Evolutionary conservation across 2,888 invertebrate genomes (phyloP).

Genomic region (Lasius fuliginosus): DNA sequence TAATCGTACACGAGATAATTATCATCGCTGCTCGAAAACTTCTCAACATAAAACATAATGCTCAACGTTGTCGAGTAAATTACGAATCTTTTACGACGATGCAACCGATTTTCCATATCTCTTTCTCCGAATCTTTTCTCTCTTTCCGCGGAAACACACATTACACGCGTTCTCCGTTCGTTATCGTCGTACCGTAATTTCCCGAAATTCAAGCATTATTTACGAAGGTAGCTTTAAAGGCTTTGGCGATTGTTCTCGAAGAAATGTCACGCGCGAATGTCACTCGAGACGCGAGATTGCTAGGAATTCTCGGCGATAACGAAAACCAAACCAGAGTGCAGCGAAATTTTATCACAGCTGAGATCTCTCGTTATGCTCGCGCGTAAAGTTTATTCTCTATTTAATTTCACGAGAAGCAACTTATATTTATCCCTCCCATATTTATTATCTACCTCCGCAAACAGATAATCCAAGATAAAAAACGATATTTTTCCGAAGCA

Average conservation of each 20-base stretch:
- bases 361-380: not conserved
- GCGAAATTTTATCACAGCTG: not conserved
- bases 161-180: not conserved
- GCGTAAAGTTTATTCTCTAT: conserved; percentile 2
- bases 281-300: conserved; percentile 25
- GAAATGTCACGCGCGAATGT: conserved; percentile 13
- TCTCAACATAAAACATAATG: not conserved
- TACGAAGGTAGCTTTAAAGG: not conserved
- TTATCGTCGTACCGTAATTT: not conserved
- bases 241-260: not conserved
- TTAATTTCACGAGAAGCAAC: not conserved
- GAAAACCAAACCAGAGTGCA: not conserved
- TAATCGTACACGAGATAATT: conserved; percentile 2
- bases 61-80: not conserved
- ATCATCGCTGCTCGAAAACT: not conserved
- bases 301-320: conserved; percentile 1
- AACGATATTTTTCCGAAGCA: not conserved
- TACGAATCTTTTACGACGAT: not conserved
- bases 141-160: not conserved
- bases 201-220: not conserved
- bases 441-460: not conserved
- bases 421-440: not conserved
- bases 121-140: not conserved
- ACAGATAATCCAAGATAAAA: not conserved
- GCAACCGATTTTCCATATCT: not conserved